A percentile compares a stretch with the other conserved stretches of the same genome.
These are phyloP conservation scores for Beaufortia kweichowensis DNA, from an alignment of 2,113 vertebrate species.

Conservation along the genomic window DNA sequence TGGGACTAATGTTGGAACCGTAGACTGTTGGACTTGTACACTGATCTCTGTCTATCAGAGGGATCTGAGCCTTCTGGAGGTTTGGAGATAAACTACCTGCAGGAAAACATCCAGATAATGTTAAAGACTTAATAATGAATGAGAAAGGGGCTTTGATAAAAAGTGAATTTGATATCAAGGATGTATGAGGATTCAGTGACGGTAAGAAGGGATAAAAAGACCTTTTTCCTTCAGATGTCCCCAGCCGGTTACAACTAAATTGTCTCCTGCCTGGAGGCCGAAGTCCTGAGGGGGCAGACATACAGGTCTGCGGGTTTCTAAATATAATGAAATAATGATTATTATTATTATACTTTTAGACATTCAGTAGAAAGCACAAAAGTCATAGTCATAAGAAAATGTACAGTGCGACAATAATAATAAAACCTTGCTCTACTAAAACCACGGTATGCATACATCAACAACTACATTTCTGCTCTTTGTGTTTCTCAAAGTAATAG, in stretches of 20 bases:
- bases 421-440: too few relatives aligned
- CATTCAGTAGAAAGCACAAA: too few relatives aligned
- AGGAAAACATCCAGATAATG: not conserved
- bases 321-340: not conserved
- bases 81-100: constrained; percentile 77
- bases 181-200: not conserved
- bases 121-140: not conserved
- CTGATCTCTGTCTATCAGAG: constrained; percentile 65
- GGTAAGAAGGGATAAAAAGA: not conserved
- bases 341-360: not conserved
- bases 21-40: constrained; percentile 78
- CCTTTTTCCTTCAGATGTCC: constrained; percentile 77
- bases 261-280: constrained; percentile 55
- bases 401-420: too few relatives aligned
- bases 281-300: constrained; percentile 83
- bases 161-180: not conserved
- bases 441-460: too few relatives aligned
- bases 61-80: constrained; percentile 79
- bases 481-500: too few relatives aligned
- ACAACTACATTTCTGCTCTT: too few relatives aligned
- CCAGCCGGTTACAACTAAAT: constrained; percentile 83
- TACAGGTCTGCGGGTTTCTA: constrained; percentile 76
- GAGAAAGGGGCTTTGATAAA: not conserved
- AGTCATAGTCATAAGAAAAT: too few relatives aligned
- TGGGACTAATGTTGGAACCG: constrained; percentile 68